phyloP scores from a whole-genome alignment of 2,888 invertebrate species.

The Rotaria macrura region DNA sequence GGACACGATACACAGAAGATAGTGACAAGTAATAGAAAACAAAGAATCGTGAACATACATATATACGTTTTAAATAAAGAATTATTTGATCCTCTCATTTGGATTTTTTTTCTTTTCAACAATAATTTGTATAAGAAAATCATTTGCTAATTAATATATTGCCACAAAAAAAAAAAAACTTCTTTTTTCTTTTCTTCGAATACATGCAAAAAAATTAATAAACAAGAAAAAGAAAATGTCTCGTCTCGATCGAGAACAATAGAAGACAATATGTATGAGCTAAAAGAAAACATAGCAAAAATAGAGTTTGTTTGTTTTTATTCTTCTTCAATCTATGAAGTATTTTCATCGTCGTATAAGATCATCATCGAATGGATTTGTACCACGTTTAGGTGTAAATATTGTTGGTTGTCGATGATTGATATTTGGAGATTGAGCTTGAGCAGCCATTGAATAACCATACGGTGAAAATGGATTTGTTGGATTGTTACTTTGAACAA shows the following conservation, averaged over 20 bases:
- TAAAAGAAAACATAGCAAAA: neutral
- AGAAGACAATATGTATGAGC: neutral
- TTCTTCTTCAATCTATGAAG: neutral
- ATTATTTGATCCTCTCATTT: neutral
- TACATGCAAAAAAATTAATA: neutral
- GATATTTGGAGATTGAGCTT: neutral
- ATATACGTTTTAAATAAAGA: neutral
- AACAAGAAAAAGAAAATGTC: neutral
- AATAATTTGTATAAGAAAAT: neutral
- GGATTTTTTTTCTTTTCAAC: neutral
- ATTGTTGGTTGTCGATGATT: neutral
- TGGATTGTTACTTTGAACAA: constrained; percentile 9
- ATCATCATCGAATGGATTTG: constrained; percentile 20
- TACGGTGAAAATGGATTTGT: constrained; percentile 19
- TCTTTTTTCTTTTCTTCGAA: neutral
- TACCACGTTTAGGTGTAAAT: constrained; percentile 7
- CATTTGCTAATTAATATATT: neutral
- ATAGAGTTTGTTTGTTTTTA: neutral
- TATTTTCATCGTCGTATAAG: constrained; percentile 7
- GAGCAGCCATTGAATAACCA: neutral
- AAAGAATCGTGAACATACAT: neutral
- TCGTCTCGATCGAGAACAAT: neutral
- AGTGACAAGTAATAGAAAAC: neutral
- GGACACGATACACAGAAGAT: neutral
- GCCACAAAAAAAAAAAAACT: neutral